Base-by-base conservation (phyloP, 2,113 vertebrate species). In the Engraulis encrasicolus region DNA sequence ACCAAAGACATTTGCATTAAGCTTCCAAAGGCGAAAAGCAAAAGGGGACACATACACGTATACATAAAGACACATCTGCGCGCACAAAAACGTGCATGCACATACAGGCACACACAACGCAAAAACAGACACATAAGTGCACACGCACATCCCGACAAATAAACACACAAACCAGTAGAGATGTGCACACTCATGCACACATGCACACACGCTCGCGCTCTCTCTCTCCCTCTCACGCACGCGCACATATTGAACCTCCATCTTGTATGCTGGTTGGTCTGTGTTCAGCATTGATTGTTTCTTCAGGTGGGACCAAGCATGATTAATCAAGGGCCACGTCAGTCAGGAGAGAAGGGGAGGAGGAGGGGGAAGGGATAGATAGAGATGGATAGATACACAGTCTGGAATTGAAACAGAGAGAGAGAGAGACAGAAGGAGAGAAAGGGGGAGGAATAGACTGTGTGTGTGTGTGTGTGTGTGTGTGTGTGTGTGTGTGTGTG, bases 401-500 rank as follows among this genome's bases (percentile, higher is more conserved):
- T n/a, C n/a, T n/a, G 31, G 52, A 12, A 12, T 19, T 77, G 23
- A 61, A 11, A 84, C 1, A 80, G 0, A 81, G 7, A 84, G 6
- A 79, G 78, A 58, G 52, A 80, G 20, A 74, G 66, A 23, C 14
- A 71, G 82, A 15, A 34, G 83, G 79, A 81, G 34, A 48, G 50
- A 50, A 19, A 80, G 78, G 2, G 14, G 2, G 48, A 1, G 80
- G 17, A 27, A 23, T 27, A 37, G 36, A 80, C 27, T 1, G 82
- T 37, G 71, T 40, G 54, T 82, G 81, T 79, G 81, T 66, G 79
- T 0, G 78, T 80, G 36, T 52, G 77, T 58, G 58, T 52, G 77
- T 84, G 81, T n/a, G 77, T 66, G 78, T 45, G 3, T 45, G 40
- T 45, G 40, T 45, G 40, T 45, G 40, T 45, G 40, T 45, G 40